These are phyloP conservation scores for Opisthocomus hoazin DNA, from an alignment of 2,113 vertebrate species.

Conservation along the genomic window DNA sequence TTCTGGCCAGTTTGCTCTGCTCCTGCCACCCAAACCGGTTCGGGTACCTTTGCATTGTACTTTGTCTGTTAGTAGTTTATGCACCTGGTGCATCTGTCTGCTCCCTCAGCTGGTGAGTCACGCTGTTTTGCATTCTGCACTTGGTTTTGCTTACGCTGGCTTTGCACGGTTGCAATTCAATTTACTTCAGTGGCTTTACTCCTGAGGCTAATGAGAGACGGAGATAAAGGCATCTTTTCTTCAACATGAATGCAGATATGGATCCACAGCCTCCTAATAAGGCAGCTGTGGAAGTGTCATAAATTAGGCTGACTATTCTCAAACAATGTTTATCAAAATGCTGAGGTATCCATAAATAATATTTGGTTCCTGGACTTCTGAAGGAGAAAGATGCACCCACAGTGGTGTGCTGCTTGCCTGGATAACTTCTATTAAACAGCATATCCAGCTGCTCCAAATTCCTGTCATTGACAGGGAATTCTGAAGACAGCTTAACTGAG, in stretches of 20 bases:
- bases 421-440: neutral
- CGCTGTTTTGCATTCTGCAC: neutral
- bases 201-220: neutral
- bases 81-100: neutral
- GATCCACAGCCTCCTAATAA: neutral
- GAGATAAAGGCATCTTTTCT: neutral
- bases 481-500: neutral
- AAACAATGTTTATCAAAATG: neutral
- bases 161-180: neutral
- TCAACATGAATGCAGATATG: neutral
- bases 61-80: neutral
- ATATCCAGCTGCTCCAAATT: neutral
- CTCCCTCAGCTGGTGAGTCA: neutral
- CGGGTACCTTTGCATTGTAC: neutral
- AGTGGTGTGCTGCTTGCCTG: neutral
- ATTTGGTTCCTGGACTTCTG: neutral
- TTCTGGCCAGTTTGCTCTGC: neutral
- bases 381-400: neutral
- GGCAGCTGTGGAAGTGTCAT: neutral
- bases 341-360: neutral
- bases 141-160: neutral
- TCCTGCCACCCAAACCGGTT: fast-evolving
- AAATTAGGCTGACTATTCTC: neutral
- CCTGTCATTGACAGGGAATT: neutral
- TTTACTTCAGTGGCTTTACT: neutral